Evolutionary conservation across 1,140 invertebrate species (phyloP), one percentile per base, ranked within the genome.

Genomic region (Sarcophaga peregrina): DNA sequence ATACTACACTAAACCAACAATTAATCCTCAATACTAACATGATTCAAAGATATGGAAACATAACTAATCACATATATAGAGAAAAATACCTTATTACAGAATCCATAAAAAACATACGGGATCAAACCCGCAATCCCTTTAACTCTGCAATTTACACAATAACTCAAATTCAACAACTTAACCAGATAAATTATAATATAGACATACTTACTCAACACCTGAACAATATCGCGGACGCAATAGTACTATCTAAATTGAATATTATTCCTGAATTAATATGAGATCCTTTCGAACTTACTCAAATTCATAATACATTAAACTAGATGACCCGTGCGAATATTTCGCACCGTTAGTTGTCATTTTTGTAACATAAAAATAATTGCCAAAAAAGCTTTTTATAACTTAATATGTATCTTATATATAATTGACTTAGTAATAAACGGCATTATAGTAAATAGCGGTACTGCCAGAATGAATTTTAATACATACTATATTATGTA

Each of bases 231-330:
- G 73, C 37, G 47, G 37, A 75, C 8, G 25, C 73, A 75, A n/a
- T 75, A 47, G 13, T 75, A 45, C 47, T 75, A 47, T 45, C 73
- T 5, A 75, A 75, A 46, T n/a, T 47, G 10, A 75, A 75, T 46
- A 75, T 46, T 11, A 46, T 75, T 46, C 73, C 73, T 7, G 47
- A 75, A 46, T 46, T 75, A 75, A 46, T 75, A 46, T 75, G 47
- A 75, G 46, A 45, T 75, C 73, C 58, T 46, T 15, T 15, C 3
- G 73, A 75, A 75, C 45, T 13, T 6, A 46, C 15, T 45, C 37
- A 75, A 75, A 46, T 75, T n/a, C 73, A 75, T n/a, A 75, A 75
- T 15, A 75, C 37, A 47, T 13, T 75, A n/a, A n/a, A n/a, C n/a
- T n/a, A n/a, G n/a, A n/a, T n/a, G n/a, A n/a, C n/a, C n/a, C n/a